Base-by-base conservation (phyloP, 2,797 vertebrate genomes). In the Hapalemur alaotrensis region DNA sequence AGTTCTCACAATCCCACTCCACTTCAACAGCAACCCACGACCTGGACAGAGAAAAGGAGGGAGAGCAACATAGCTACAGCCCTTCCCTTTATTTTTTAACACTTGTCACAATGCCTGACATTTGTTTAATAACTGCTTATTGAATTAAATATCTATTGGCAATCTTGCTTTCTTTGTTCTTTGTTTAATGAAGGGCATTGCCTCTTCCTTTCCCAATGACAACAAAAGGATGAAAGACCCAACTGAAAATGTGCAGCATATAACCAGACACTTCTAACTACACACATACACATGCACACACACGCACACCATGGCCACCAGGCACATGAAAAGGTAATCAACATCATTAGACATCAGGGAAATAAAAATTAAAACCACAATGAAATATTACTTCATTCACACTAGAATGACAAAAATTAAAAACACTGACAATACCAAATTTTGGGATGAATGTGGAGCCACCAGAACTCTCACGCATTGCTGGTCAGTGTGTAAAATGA, bases 141-240 rank as follows among this genome's bases (percentile, higher is more conserved):
- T 84, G 38, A 81, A n/a, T 38, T 28, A 70, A 63, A 18, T 65
- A n/a, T 52, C 94, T 76, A 14, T 43, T 35, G 48, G 41, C 7
- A 41, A 22, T 35, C n/a, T 46, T 61, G 57, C 30, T 88, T 72
- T 46, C 88, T 65, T 85, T 48, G 0, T 12, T 89, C 63, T 91
- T 41, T 48, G 23, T 48, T 43, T 35, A 65, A 72, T 28, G 12
- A 59, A 61, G 28, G 50, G 9, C 22, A 38, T 41, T 50, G 20
- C 25, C 6, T 72, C 69, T 46, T 82, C 70, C 84, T 95, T 65
- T 18, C 35, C 10, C 67, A 38, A 22, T 23, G 85, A 85, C 67
- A 89, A 63, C 41, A 81, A 89, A 80, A 93, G 73, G 72, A 89
- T 67, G 12, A 70, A 81, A 89, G 32, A 48, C 6, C 23, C 20